phyloP scores from a whole-genome alignment of 2,888 invertebrate species.

The Drosophila dives region DNA sequence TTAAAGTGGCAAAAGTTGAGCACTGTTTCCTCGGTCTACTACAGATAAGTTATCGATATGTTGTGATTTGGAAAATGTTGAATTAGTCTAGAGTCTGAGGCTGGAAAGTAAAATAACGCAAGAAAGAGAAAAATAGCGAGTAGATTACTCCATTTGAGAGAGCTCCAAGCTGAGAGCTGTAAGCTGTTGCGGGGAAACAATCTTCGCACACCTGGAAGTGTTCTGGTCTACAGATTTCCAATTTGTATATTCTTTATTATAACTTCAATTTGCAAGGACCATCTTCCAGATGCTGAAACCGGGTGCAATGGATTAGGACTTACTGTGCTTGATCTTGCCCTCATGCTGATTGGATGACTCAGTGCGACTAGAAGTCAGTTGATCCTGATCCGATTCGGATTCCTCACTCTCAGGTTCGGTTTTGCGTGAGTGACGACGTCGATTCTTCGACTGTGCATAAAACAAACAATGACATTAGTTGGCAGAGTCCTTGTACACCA shows the following conservation, averaged over 20 bases:
- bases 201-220: slow-evolving; percentile 10
- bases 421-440: slow-evolving; percentile 87
- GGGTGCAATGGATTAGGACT: slow-evolving; percentile 77
- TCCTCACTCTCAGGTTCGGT: slow-evolving; percentile 90
- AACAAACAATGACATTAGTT: slow-evolving; percentile 57
- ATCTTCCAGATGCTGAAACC: slow-evolving; percentile 14
- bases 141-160: slow-evolving; percentile 53
- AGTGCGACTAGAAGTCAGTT: slow-evolving; percentile 89
- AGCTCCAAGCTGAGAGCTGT: slow-evolving; percentile 29
- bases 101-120: slow-evolving; percentile 76
- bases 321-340: slow-evolving; percentile 90
- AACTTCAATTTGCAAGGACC: slow-evolving; percentile 10
- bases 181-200: slow-evolving; percentile 3
- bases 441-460: slow-evolving; percentile 85
- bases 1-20: slow-evolving; percentile 26
- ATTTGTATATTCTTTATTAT: neutral
- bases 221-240: neutral
- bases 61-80: slow-evolving; percentile 84
- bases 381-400: slow-evolving; percentile 91
- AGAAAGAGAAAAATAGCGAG: slow-evolving; percentile 60
- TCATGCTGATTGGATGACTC: slow-evolving; percentile 91
- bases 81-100: slow-evolving; percentile 83
- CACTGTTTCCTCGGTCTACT: slow-evolving; percentile 63
- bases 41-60: slow-evolving; percentile 83
- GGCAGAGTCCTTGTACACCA: neutral